These are phyloP conservation scores for Celastrina argiolus DNA, from an alignment of 2,888 invertebrate genomes.

Conservation along the genomic window DNA sequence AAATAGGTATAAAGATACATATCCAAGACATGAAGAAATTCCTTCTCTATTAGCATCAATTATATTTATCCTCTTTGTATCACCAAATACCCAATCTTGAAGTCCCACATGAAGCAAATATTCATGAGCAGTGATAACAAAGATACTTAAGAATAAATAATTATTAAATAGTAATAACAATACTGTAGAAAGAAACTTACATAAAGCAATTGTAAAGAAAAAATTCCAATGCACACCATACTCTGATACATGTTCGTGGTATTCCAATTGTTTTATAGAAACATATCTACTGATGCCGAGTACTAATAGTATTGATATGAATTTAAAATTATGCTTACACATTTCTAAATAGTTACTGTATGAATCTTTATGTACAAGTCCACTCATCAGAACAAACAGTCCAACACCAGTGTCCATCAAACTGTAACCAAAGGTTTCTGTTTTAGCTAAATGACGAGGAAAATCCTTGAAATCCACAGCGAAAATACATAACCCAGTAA, in stretches of 20 bases:
- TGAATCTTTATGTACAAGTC: slow-evolving; percentile 79
- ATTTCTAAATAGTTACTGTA: slow-evolving; percentile 47
- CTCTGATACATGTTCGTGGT: slow-evolving; percentile 93
- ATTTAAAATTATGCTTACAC: slow-evolving; percentile 55
- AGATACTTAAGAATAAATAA: slow-evolving; percentile 74
- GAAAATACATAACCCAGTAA: slow-evolving; percentile 89
- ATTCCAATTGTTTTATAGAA: slow-evolving; percentile 81
- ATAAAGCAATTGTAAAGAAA: slow-evolving; percentile 93
- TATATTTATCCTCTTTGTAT: slow-evolving; percentile 76
- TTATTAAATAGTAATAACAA: slow-evolving; percentile 75
- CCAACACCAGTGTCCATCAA: slow-evolving; percentile 98
- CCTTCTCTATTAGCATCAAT: slow-evolving; percentile 95
- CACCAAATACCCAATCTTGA: slow-evolving; percentile 83
- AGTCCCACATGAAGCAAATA: slow-evolving; percentile 78
- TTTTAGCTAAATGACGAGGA: slow-evolving; percentile 92
- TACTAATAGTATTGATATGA: slow-evolving; percentile 57
- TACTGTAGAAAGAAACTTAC: slow-evolving; percentile 84
- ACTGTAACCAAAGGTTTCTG: slow-evolving; percentile 89
- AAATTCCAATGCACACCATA: slow-evolving; percentile 99
- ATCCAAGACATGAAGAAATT: slow-evolving; percentile 89
- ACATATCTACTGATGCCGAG: slow-evolving; percentile 82
- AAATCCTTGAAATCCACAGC: slow-evolving; percentile 96
- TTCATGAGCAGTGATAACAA: slow-evolving; percentile 82
- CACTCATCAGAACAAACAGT: slow-evolving; percentile 89
- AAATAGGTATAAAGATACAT: slow-evolving; percentile 88